A percentile compares a stretch with the other conserved stretches of the same genome.
phyloP scores from a whole-genome alignment of 1,140 invertebrate genomes.

The Lepidostoma basale region DNA sequence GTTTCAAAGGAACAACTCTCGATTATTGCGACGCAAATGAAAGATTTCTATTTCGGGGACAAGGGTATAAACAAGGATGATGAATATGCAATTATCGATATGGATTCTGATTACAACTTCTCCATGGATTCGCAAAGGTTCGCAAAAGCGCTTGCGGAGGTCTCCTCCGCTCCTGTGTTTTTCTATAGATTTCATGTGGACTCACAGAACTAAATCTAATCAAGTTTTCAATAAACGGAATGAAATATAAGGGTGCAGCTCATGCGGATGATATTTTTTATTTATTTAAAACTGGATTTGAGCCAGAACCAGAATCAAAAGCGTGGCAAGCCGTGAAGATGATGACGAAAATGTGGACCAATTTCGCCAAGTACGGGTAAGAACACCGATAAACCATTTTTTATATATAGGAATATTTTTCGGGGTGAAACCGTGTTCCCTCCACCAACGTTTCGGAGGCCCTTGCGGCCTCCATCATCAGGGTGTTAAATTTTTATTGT shows the following conservation, averaged over 20 bases:
- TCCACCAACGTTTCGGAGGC: too few relatives aligned
- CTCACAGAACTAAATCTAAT: slow-evolving; percentile 53
- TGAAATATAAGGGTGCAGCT: slow-evolving; percentile 57
- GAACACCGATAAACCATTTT: too few relatives aligned
- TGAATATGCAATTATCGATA: slow-evolving; percentile 50
- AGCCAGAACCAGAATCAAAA: slow-evolving; percentile 50
- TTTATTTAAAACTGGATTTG: slow-evolving; percentile 62
- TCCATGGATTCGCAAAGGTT: slow-evolving; percentile 53
- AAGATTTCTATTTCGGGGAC: slow-evolving; percentile 58
- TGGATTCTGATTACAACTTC: slow-evolving; percentile 58
- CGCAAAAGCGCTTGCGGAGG: slow-evolving; percentile 51
- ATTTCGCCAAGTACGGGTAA: slow-evolving; percentile 73
- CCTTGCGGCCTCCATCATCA: too few relatives aligned
- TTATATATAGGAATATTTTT: too few relatives aligned
- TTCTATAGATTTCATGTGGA: slow-evolving; percentile 60
- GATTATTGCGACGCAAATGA: slow-evolving; percentile 54
- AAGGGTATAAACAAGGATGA: slow-evolving; percentile 48
- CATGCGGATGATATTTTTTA: slow-evolving; percentile 72
- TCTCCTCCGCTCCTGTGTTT: slow-evolving; percentile 51
- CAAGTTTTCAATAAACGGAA: slow-evolving; percentile 47
- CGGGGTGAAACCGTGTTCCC: too few relatives aligned
- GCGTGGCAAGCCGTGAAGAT: slow-evolving; percentile 49
- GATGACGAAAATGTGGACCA: slow-evolving; percentile 70
- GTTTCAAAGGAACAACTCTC: slow-evolving; percentile 48
- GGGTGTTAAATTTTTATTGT: too few relatives aligned